Evolutionary conservation across 2,888 invertebrate genomes (phyloP), one percentile per base, ranked within the genome.

Genomic region (Torymus tubicola): DNA sequence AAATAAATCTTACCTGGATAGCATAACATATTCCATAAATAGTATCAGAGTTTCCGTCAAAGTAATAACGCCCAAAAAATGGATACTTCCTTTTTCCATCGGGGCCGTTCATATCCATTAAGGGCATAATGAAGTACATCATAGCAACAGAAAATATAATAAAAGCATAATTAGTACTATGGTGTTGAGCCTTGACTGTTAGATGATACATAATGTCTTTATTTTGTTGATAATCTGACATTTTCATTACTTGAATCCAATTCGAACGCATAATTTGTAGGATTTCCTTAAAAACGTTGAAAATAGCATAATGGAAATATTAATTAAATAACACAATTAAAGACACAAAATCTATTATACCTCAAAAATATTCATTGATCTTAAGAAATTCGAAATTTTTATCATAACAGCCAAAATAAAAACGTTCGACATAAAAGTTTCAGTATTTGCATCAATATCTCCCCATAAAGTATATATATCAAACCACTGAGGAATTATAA

Each of bases 61-160:
- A 71, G 12, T 72, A 71, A 50, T 81, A 82, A 52, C 75, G 69
- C 8, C 78, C 82, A 64, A 78, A 81, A 52, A 82, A 78, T 8
- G 82, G 81, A 75, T 82, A 81, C 21, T 76, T 71, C 11, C 69
- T 18, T 3, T 52, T 70, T 16, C 78, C 60, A 12, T 52, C 16
- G 1, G 42, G 14, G 0, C 52, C 57, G 0, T 16, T n/a, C 16
- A 8, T 31, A 2, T 16, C 52, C 10, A 73, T 14, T 0, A 81
- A 50, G 10, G 82, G 78, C 65, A 63, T 64, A 8, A 67, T 14
- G 8, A 75, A 57, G 64, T 82, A 81, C 61, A 81, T 24, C 10
- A 63, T 18, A 0, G 65, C 74, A 2, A 78, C 58, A n/a, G 18
- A 5, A 16, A 60, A 65, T 60, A 81, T 52, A 0, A 70, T 50